phyloP scores from a whole-genome alignment of 1,140 invertebrate genomes.

The Sipha flava region DNA sequence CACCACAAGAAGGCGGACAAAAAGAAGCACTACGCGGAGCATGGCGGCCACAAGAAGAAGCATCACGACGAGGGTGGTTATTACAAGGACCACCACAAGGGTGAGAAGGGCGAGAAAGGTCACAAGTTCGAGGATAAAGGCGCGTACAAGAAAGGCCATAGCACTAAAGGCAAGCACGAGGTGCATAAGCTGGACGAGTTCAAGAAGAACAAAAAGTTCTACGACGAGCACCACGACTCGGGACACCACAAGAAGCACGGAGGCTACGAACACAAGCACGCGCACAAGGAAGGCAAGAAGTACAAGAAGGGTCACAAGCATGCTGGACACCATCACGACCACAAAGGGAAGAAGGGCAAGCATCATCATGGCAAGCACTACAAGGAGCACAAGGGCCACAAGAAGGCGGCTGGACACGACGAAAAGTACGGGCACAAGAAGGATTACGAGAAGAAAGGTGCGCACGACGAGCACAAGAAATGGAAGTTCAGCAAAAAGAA shows the following conservation, averaged over 20 bases:
- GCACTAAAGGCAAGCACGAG: constrained; percentile 57
- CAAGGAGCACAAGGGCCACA: constrained; percentile 57
- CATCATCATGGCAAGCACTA: constrained; percentile 54
- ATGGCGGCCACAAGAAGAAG: constrained; percentile 56
- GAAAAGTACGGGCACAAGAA: constrained; percentile 57
- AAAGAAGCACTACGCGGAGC: constrained; percentile 54
- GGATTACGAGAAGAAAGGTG: constrained; percentile 58
- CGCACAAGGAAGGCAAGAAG: constrained; percentile 59
- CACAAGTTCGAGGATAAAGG: constrained; percentile 57
- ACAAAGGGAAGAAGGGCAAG: constrained; percentile 54
- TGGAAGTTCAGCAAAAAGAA: constrained; percentile 48
- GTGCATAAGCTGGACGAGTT: constrained; percentile 62
- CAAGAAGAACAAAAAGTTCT: constrained; percentile 62
- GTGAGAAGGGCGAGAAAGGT: constrained; percentile 55
- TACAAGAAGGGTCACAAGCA: constrained; percentile 66
- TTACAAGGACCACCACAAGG: constrained; percentile 47
- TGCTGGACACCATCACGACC: constrained; percentile 53
- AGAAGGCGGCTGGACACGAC: constrained; percentile 56
- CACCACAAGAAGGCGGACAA: constrained; percentile 59
- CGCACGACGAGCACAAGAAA: constrained; percentile 56
- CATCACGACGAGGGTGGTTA: constrained; percentile 51
- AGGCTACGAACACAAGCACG: constrained; percentile 52
- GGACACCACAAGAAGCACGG: constrained; percentile 56
- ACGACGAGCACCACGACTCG: constrained; percentile 55
- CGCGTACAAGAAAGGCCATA: constrained; percentile 55